Base-by-base conservation (phyloP, 2,888 invertebrate species). In the Xylocampa areola region DNA sequence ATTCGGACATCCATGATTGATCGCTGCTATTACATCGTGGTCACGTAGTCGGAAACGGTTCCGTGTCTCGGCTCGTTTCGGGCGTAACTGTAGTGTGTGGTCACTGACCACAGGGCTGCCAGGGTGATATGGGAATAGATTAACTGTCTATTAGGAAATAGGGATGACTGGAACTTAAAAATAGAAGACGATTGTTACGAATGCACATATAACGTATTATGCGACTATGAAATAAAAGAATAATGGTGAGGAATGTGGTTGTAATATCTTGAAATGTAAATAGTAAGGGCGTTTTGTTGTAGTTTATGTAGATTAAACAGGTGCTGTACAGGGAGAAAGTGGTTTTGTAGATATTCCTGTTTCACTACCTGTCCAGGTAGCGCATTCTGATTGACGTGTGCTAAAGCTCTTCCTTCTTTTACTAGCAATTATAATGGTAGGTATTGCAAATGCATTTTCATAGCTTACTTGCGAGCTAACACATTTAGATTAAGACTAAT, bases 61-160 rank as follows among this genome's bases (percentile, higher is more conserved):
- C 70, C 67, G 68, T 71, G 58, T 66, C 66, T 73, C 39, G 29
- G 51, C 60, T 69, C 50, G 65, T 68, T 60, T 59, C 49, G 52
- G 52, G 48, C 59, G 62, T 73, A 68, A 74, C 73, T 75, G 73
- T 74, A 63, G 51, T 60, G 40, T 67, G 58, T 73, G 73, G 76
- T 68, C 73, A 75, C 45, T 75, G 73, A 68, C 73, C 73, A 69
- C 71, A 68, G 70, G 70, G 62, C 51, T 61, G 60, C 23, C 66
- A 65, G 44, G 51, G 50, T 43, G n/a, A 36, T 71, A 50, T 57
- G 58, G 43, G 27, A 23, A 14, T 27, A 21, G 30, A 47, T 33
- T 47, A 45, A 52, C 32, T 45, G 4, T 25, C 11, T 36, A 37
- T 36, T 40, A 44, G 14, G 7, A 16, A 16, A 11, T 36, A 19